Conservation (phyloP, 2,888 invertebrate genomes). For the Marasmarcha lunaedactyla region DNA sequence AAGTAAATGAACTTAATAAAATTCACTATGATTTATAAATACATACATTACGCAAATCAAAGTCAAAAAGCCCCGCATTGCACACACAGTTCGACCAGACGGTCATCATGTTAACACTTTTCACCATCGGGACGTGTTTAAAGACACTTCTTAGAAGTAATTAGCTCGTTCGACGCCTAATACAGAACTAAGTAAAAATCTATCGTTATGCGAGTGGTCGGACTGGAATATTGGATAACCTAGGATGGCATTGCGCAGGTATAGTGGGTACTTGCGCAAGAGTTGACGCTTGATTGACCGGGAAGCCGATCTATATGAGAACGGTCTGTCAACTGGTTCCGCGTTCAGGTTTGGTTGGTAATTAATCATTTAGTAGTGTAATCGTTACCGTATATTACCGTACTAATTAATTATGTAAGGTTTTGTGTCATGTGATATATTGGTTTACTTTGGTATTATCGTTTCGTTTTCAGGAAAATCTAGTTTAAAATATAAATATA, state of each 20-base stretch:
- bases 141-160: background rate
- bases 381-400: too few species aligned
- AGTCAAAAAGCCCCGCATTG: slow-evolving; percentile 17
- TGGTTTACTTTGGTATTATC: too few species aligned
- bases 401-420: too few species aligned
- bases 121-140: background rate
- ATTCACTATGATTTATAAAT: too few species aligned
- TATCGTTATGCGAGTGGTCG: background rate
- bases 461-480: too few species aligned
- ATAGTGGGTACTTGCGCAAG: background rate
- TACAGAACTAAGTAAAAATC: too few species aligned
- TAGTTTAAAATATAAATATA: too few species aligned
- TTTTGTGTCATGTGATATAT: too few species aligned
- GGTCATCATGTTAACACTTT: slow-evolving; percentile 19
- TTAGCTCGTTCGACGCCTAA: background rate
- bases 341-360: too few species aligned
- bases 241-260: background rate
- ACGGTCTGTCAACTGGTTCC: too few species aligned
- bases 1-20: too few species aligned
- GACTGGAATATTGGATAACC: background rate
- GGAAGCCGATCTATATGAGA: background rate
- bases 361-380: too few species aligned
- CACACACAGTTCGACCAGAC: slow-evolving; percentile 31
- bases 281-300: slow-evolving; percentile 1
- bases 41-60: slow-evolving; percentile 22